These are phyloP conservation scores for Melitaea athalia DNA, from an alignment of 2,888 invertebrate genomes.

Conservation along the genomic window DNA sequence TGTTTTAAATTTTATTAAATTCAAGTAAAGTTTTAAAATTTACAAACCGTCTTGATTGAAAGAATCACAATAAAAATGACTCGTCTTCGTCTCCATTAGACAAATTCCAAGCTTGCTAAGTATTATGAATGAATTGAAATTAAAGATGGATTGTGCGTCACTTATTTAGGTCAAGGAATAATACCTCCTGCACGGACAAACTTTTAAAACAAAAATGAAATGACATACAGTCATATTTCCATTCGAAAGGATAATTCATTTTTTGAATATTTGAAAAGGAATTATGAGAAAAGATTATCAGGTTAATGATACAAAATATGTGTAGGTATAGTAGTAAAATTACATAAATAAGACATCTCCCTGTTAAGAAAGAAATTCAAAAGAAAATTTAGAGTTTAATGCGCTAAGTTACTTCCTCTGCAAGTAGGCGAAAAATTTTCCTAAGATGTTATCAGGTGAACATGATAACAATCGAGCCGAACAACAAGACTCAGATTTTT, in stretches of 20 bases:
- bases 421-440: too few species aligned
- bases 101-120: neutral
- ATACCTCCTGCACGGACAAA: neutral
- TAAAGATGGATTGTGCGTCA: neutral
- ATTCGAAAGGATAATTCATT: neutral
- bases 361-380: too few species aligned
- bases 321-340: too few species aligned
- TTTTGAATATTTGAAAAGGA: neutral
- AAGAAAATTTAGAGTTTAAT: too few species aligned
- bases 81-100: neutral
- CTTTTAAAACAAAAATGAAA: neutral
- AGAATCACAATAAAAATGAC: neutral
- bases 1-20: neutral
- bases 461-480: too few species aligned
- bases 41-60: neutral
- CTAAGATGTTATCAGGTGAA: too few species aligned
- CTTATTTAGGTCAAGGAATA: constrained; percentile 5
- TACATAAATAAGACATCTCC: too few species aligned
- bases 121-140: neutral
- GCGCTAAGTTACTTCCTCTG: too few species aligned
- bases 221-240: neutral
- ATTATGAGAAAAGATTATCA: too few species aligned
- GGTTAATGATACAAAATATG: too few species aligned
- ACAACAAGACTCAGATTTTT: too few species aligned
- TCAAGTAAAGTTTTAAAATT: neutral